These are phyloP conservation scores for Gallinago stenura DNA, from an alignment of 2,797 vertebrate species.

Conservation along the genomic window DNA sequence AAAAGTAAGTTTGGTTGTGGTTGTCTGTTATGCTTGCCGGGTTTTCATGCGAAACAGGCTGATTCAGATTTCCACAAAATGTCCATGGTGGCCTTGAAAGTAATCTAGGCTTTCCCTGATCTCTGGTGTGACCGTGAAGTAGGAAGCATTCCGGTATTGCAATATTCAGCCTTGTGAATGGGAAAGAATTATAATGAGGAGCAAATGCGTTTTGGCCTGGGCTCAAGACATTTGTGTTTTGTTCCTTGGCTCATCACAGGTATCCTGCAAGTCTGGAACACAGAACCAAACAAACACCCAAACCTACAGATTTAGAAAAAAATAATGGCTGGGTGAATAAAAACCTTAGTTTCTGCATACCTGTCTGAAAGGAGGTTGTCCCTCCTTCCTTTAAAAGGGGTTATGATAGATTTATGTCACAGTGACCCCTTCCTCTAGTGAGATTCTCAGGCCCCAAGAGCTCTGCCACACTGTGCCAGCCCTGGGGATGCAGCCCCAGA, in stretches of 20 bases:
- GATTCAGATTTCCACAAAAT: not conserved
- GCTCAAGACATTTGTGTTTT: not conserved
- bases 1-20: not conserved
- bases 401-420: not conserved
- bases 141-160: not conserved
- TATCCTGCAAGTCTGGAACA: not conserved
- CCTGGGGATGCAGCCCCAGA: not conserved
- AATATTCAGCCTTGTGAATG: not conserved
- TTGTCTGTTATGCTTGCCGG: not conserved
- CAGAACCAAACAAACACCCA: not conserved
- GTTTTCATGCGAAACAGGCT: not conserved
- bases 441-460: not conserved
- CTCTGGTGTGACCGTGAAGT: not conserved
- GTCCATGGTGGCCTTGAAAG: not conserved
- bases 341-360: not conserved
- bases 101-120: not conserved
- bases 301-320: not conserved
- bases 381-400: not conserved
- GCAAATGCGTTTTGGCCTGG: not conserved
- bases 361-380: not conserved
- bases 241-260: not conserved
- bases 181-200: not conserved
- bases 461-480: not conserved
- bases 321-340: not conserved
- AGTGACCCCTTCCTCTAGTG: not conserved